phyloP scores from a whole-genome alignment of 2,888 invertebrate genomes.

The Phengaris arion region DNA sequence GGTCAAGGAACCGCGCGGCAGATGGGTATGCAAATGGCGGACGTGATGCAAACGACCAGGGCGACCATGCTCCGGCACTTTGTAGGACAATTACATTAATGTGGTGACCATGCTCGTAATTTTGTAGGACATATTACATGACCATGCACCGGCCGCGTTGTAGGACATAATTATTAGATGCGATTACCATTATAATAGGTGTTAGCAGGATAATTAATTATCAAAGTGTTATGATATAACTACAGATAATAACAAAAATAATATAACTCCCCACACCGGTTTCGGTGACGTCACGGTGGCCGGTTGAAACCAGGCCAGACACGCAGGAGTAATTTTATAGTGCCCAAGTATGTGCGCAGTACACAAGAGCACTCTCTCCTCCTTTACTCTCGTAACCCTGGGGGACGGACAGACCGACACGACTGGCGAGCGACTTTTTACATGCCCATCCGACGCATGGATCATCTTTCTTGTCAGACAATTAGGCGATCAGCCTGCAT shows the following conservation, averaged over 20 bases:
- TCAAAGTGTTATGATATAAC: background rate
- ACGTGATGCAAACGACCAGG: background rate
- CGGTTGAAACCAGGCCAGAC: background rate
- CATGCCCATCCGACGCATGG: too few relatives aligned
- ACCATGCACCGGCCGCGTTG: background rate
- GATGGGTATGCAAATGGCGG: conserved; percentile 19
- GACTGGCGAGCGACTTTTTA: too few relatives aligned
- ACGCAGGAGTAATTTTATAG: too few relatives aligned
- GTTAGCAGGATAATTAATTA: conserved; percentile 14
- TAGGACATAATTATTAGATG: background rate
- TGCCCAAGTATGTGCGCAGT: too few relatives aligned
- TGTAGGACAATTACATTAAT: background rate
- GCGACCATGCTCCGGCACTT: background rate
- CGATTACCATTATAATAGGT: conserved; percentile 5
- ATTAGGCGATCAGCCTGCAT: too few relatives aligned
- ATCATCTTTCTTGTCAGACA: too few relatives aligned
- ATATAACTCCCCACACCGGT: too few relatives aligned
- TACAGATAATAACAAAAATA: background rate
- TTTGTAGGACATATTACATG: background rate
- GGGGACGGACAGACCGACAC: too few relatives aligned
- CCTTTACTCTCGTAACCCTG: too few relatives aligned
- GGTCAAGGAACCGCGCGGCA: conserved; percentile 27
- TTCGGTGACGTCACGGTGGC: too few relatives aligned
- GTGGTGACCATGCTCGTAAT: background rate
- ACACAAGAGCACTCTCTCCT: too few relatives aligned